Percentiles rank a stretch among this genome's conserved stretches.
Conservation (phyloP, 2,888 invertebrate genomes). For the Polia nebulosa region DNA sequence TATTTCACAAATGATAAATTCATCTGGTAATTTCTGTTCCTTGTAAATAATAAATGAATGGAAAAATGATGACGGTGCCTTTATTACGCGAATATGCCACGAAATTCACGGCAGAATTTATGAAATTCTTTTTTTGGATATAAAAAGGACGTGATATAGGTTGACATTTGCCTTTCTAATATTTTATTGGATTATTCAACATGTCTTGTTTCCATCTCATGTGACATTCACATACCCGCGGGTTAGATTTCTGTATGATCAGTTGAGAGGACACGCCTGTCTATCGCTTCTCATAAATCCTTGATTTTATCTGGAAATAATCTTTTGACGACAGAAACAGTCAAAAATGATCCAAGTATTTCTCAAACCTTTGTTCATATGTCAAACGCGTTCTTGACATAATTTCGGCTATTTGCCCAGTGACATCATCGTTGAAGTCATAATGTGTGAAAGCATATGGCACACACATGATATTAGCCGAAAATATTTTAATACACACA, state of each 20-base stretch:
- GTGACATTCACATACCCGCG: constrained; percentile 19
- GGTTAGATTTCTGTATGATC: constrained; percentile 23
- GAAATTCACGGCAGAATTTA: constrained; percentile 14
- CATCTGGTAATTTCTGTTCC: constrained; percentile 5
- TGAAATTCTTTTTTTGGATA: constrained; percentile 10
- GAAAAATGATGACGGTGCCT: not conserved
- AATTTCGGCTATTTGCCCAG: constrained; percentile 21
- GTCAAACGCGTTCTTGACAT: constrained; percentile 26
- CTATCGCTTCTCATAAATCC: not conserved
- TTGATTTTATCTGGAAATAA: not conserved
- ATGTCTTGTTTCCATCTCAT: constrained; percentile 14
- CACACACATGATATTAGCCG: constrained; percentile 47
- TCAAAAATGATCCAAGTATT: not conserved
- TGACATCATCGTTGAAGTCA: constrained; percentile 52
- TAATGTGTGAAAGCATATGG: constrained; percentile 55
- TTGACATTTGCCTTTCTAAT: constrained; percentile 43
- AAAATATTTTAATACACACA: constrained; percentile 37
- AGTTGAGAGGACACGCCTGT: not conserved
- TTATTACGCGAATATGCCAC: constrained; percentile 17
- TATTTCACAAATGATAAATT: constrained; percentile 12
- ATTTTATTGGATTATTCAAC: constrained; percentile 30
- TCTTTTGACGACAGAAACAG: constrained; percentile 7
- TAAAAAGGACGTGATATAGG: constrained; percentile 25
- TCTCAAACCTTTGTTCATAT: not conserved
- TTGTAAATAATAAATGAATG: constrained; percentile 25